phyloP scores from a whole-genome alignment of 2,888 invertebrate species.

The Lycaena phlaeas region DNA sequence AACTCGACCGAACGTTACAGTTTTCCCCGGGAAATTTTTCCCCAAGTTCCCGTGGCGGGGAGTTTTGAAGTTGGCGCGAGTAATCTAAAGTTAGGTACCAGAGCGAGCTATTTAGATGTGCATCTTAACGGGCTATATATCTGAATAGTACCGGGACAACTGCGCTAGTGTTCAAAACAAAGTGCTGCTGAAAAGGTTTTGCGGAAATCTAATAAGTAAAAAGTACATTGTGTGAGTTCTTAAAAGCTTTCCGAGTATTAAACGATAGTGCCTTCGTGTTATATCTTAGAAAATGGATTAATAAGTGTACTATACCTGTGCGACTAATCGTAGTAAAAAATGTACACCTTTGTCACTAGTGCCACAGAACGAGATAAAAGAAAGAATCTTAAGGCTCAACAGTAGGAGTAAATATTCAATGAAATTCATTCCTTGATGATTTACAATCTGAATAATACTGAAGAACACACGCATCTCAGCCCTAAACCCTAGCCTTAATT shows the following conservation, averaged over 20 bases:
- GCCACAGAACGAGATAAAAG: no score
- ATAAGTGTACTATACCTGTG: no score
- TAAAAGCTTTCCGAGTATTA: conserved; percentile 5
- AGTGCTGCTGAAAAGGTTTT: not conserved
- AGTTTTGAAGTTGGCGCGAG: conserved; percentile 65
- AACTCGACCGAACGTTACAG: conserved; percentile 51
- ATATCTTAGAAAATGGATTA: no score
- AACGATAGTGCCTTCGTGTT: conserved; percentile 3
- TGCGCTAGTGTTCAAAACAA: conserved; percentile 31
- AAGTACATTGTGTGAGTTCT: conserved; percentile 4
- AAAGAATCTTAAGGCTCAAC: no score
- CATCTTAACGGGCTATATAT: conserved; percentile 71
- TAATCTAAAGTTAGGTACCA: conserved; percentile 72
- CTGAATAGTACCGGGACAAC: conserved; percentile 49
- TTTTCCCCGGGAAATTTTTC: conserved; percentile 29
- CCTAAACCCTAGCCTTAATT: no score
- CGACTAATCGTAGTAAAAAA: no score
- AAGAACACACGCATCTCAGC: no score
- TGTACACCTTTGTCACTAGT: no score
- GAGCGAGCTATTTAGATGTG: conserved; percentile 71
- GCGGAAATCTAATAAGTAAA: conserved; percentile 8
- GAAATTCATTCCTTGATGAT: no score
- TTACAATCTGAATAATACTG: no score
- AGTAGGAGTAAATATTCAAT: no score
- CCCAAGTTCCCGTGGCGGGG: conserved; percentile 43